Conservation (phyloP, 35 echinoderm and acorn worm genomes). For the Nesometra sesokonis region DNA sequence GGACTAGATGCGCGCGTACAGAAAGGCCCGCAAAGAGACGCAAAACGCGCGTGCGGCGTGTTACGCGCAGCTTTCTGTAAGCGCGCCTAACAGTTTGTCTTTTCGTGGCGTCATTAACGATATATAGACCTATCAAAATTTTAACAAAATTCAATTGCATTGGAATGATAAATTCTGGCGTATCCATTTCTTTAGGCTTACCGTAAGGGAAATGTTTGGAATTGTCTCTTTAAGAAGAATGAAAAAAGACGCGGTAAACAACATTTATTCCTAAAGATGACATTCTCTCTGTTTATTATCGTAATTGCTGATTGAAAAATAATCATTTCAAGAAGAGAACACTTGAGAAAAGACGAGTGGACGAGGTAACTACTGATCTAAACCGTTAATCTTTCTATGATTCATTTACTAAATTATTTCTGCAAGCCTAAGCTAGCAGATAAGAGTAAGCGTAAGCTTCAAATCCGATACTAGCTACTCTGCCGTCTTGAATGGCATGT, state of each 20-base stretch:
- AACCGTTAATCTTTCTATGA: background rate
- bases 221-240: background rate
- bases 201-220: too few species aligned
- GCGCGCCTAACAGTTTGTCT: too few species aligned
- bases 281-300: background rate
- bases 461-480: background rate
- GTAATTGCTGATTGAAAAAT: background rate
- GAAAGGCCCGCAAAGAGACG: too few species aligned
- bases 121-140: too few species aligned
- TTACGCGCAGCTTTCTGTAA: too few species aligned
- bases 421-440: background rate
- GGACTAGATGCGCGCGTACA: too few species aligned
- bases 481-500: background rate
- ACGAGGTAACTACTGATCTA: background rate
- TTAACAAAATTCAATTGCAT: too few species aligned
- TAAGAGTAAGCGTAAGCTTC: background rate
- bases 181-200: too few species aligned
- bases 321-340: background rate
- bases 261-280: background rate
- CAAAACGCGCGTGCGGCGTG: too few species aligned
- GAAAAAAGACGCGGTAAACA: background rate
- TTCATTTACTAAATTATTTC: background rate
- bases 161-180: too few species aligned
- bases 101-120: too few species aligned
- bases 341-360: background rate